Evolutionary conservation across 2,113 vertebrate species (phyloP).

Genomic region (Carollia perspicillata): DNA sequence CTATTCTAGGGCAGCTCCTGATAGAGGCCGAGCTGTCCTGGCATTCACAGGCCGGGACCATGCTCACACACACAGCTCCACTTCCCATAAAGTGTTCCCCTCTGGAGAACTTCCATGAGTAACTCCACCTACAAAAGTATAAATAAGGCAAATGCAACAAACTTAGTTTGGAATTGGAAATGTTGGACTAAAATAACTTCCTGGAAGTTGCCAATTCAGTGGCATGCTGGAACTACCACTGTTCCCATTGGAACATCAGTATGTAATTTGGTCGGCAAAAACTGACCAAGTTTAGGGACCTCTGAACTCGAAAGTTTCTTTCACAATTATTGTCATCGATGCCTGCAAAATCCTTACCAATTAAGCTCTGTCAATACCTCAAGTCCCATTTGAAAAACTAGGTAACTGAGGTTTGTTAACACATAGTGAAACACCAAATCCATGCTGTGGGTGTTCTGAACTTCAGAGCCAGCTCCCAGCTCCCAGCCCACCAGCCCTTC

Average conservation of each 20-base stretch:
- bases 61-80: neutral
- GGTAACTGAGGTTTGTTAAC: neutral
- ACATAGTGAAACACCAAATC: neutral
- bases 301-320: neutral
- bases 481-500: neutral
- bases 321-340: neutral
- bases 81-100: neutral
- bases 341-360: neutral
- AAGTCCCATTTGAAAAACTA: neutral
- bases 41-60: neutral
- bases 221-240: neutral
- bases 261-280: neutral
- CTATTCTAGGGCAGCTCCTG: neutral
- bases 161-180: neutral
- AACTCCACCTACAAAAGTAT: neutral
- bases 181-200: neutral
- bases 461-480: neutral
- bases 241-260: neutral
- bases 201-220: neutral
- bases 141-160: neutral
- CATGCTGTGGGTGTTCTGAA: neutral
- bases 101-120: neutral
- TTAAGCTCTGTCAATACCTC: neutral
- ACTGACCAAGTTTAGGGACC: neutral
- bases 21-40: neutral